These are phyloP conservation scores for Lissocephala sabroskyi DNA, from an alignment of 2,888 invertebrate genomes.

Conservation along the genomic window DNA sequence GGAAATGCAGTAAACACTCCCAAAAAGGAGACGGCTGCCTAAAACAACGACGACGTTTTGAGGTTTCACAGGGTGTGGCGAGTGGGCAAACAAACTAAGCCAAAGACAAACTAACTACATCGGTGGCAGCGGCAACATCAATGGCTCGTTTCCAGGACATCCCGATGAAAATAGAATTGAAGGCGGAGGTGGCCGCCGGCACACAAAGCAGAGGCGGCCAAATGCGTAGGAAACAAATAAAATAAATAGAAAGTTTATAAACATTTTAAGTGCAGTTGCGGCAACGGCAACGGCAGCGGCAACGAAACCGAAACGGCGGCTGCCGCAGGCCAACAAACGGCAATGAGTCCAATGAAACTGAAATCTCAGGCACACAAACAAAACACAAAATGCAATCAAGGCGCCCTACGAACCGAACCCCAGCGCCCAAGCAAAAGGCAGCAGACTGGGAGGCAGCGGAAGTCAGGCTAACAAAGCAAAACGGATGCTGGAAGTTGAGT, in stretches of 20 bases:
- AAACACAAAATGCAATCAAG: too few species aligned
- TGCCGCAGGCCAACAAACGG: constrained; percentile 12
- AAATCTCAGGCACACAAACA: constrained; percentile 33
- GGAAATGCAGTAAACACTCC: too few species aligned
- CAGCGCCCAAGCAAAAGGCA: too few species aligned
- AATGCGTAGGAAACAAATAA: constrained; percentile 34
- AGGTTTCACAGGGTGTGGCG: too few species aligned
- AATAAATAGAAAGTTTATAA: constrained; percentile 42
- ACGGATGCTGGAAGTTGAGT: constrained; percentile 40
- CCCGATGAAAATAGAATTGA: constrained; percentile 21
- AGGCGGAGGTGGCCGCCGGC: constrained; percentile 10
- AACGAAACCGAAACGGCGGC: constrained; percentile 2
- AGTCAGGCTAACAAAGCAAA: constrained; percentile 46
- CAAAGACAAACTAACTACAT: too few species aligned
- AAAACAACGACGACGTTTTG: too few species aligned
- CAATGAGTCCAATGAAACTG: constrained; percentile 50
- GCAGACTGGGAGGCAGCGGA: constrained; percentile 30
- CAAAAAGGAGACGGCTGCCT: too few species aligned
- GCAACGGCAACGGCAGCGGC: constrained; percentile 11
- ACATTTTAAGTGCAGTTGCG: constrained; percentile 54
- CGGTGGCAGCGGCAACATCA: neutral
- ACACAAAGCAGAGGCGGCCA: constrained; percentile 1
- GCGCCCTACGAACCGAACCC: too few species aligned
- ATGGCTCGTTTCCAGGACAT: neutral
- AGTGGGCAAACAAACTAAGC: too few species aligned